Evolutionary conservation across 2,797 vertebrate species (phyloP).

Genomic region (Oreonectes daqikongensis): DNA sequence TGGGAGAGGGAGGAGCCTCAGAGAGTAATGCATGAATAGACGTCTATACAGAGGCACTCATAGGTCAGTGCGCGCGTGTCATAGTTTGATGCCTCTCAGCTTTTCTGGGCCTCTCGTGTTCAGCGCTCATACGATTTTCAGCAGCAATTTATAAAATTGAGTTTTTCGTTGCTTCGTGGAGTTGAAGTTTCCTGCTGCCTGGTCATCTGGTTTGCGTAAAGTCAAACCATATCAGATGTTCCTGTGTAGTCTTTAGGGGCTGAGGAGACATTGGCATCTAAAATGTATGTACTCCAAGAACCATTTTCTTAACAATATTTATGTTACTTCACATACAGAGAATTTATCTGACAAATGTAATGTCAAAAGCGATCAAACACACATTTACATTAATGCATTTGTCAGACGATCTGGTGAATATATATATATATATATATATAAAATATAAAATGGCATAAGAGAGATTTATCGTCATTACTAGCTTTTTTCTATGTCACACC

Average conservation of each 20-base stretch:
- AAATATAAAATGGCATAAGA: too few relatives aligned
- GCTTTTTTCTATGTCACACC: too few relatives aligned
- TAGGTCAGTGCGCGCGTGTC: constrained; percentile 29
- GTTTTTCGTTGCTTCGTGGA: constrained; percentile 21
- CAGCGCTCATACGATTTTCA: constrained; percentile 3
- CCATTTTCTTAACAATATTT: constrained; percentile 9
- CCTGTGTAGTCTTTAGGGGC: constrained; percentile 19
- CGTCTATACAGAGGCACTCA: constrained; percentile 24
- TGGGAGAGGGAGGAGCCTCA: not conserved
- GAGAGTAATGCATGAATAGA: constrained; percentile 29
- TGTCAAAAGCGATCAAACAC: not conserved
- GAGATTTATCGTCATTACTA: too few relatives aligned
- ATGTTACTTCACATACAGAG: constrained; percentile 3
- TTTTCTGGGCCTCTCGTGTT: constrained; percentile 19
- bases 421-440: too few relatives aligned
- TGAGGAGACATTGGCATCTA: constrained; percentile 3
- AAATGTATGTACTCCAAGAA: not conserved
- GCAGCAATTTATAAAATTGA: constrained; percentile 33
- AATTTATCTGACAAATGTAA: constrained; percentile 2
- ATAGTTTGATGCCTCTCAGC: constrained; percentile 36
- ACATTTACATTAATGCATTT: too few relatives aligned
- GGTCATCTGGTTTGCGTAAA: constrained; percentile 51
- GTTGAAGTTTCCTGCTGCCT: constrained; percentile 17
- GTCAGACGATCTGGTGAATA: too few relatives aligned
- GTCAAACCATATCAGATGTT: constrained; percentile 33